Conservation (phyloP, 2,888 invertebrate species). For the Leptopilina myrica region DNA sequence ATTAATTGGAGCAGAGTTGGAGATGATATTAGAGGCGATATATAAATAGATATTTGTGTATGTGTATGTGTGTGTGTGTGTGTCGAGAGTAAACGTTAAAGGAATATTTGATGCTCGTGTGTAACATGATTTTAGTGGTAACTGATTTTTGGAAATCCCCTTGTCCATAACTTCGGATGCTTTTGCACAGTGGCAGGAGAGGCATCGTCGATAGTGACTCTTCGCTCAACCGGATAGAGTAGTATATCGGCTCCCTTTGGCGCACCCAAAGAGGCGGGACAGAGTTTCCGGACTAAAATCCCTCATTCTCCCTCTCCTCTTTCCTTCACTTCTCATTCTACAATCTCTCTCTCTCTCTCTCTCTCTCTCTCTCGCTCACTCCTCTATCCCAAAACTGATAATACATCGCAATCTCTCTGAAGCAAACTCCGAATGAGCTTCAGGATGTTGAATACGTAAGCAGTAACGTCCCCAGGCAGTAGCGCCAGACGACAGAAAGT, state of each 20-base stretch:
- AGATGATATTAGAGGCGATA: neutral
- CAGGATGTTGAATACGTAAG: conserved; percentile 40
- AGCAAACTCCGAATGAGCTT: conserved; percentile 38
- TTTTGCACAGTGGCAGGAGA: conserved; percentile 31
- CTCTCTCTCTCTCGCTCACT: too few species aligned
- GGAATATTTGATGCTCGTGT: neutral
- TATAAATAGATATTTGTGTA: neutral
- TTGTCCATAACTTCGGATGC: conserved; percentile 41
- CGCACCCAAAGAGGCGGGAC: conserved; percentile 34
- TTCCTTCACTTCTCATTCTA: neutral
- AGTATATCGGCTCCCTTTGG: conserved; percentile 39
- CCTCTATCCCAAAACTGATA: conserved; percentile 38
- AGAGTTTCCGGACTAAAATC: conserved; percentile 34
- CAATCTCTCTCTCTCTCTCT: neutral
- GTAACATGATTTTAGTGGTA: conserved; percentile 20
- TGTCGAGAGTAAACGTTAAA: neutral
- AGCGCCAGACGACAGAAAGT: conserved; percentile 32
- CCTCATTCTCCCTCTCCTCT: neutral
- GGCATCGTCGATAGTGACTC: conserved; percentile 42
- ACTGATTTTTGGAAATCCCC: conserved; percentile 35
- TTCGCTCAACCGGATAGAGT: conserved; percentile 24
- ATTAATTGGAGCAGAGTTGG: too few species aligned
- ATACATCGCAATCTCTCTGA: conserved; percentile 41
- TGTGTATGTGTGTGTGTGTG: too few species aligned
- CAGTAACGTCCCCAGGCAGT: conserved; percentile 37